phyloP scores from a whole-genome alignment of 2,797 vertebrate species.

The Hippopotamyrus pictus region DNA sequence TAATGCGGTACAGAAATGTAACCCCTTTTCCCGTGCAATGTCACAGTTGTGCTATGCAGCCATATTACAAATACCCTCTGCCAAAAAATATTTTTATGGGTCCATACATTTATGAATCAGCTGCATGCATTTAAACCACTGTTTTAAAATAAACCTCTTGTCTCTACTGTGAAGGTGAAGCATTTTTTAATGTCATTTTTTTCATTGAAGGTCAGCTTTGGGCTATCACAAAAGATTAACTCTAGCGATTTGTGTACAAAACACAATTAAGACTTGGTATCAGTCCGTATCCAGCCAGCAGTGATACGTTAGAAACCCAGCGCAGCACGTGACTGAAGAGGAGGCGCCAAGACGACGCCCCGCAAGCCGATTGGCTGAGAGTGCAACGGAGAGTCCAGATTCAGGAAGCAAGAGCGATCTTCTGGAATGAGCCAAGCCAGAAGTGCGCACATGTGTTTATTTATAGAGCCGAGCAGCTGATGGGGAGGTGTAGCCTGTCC shows the following conservation, averaged over 20 bases:
- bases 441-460: background rate
- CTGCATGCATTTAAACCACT: background rate
- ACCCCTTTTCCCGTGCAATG: background rate
- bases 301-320: background rate
- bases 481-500: background rate
- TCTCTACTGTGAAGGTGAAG: background rate
- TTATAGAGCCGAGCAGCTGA: background rate
- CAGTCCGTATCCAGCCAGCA: background rate
- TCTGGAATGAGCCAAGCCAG: no score
- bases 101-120: background rate
- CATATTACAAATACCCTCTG: background rate
- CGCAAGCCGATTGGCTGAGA: constrained; percentile 21
- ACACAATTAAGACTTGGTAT: background rate
- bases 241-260: background rate
- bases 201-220: background rate
- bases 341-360: background rate
- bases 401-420: background rate
- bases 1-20: background rate
- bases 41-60: background rate
- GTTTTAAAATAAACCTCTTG: background rate
- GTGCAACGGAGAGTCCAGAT: background rate
- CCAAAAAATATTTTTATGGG: background rate
- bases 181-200: background rate
- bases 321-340: background rate
- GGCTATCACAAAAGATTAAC: background rate